Conservation (phyloP, 1,140 invertebrate genomes). For the Hycleus cichorii region DNA sequence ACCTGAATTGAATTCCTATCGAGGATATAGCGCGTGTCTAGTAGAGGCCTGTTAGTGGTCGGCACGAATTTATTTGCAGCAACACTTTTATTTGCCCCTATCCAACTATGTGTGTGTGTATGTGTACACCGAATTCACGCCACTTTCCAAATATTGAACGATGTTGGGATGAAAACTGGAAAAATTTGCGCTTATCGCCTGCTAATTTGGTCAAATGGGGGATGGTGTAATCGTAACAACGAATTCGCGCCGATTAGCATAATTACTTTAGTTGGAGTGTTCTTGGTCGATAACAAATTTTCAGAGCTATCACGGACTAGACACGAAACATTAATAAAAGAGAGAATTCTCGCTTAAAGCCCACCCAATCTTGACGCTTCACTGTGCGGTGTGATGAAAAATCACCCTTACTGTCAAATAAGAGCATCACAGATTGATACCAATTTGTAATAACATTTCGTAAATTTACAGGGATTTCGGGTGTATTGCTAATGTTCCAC, state of each 20-base stretch:
- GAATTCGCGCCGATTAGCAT: conserved; percentile 8
- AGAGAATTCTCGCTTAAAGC: background rate
- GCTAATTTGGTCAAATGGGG: background rate
- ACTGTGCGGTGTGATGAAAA: background rate
- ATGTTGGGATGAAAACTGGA: no score
- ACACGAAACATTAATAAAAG: conserved; percentile 11
- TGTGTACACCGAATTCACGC: no score
- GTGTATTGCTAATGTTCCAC: no score
- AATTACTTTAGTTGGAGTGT: conserved; percentile 10
- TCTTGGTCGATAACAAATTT: conserved; percentile 15
- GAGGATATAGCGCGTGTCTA: conserved; percentile 1
- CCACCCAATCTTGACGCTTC: background rate
- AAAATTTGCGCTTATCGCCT: no score
- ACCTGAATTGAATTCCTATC: conserved; percentile 19
- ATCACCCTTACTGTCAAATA: background rate
- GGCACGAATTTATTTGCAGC: conserved; percentile 25
- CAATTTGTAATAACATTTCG: no score
- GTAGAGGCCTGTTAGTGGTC: conserved; percentile 20
- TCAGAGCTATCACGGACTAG: conserved; percentile 9
- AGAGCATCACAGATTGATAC: no score
- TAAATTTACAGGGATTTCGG: no score
- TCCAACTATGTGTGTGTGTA: conserved; percentile 5
- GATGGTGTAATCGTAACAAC: conserved; percentile 8
- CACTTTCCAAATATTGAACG: background rate
- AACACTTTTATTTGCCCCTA: conserved; percentile 17